phyloP scores from a whole-genome alignment of 2,113 vertebrate species.

The Callipepla californica region DNA sequence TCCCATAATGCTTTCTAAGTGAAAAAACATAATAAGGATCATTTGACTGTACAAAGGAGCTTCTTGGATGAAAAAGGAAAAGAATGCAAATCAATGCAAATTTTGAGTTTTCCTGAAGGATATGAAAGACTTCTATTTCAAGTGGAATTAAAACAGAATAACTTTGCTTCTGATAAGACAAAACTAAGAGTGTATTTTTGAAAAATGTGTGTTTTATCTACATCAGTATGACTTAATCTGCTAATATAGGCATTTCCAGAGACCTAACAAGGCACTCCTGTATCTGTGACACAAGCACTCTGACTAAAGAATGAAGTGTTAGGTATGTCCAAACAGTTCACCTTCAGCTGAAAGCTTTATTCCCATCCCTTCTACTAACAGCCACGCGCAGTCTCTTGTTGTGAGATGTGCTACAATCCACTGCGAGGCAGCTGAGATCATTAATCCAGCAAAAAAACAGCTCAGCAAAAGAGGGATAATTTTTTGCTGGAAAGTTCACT shows the following conservation, averaged over 20 bases:
- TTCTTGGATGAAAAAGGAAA: not conserved
- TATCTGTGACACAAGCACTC: not conserved
- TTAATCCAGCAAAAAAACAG: constrained; percentile 45
- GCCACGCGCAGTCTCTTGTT: not conserved
- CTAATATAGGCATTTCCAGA: not conserved
- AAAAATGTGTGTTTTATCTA: not conserved
- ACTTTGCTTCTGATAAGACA: not conserved
- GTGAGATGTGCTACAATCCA: not conserved
- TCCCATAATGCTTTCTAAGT: not conserved
- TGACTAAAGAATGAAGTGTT: not conserved
- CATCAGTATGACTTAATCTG: not conserved
- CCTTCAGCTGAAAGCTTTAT: not conserved
- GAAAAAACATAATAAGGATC: accelerated
- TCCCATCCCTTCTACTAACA: not conserved
- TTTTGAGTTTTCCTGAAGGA: not conserved
- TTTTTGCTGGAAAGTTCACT: constrained; percentile 49
- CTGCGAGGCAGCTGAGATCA: not conserved
- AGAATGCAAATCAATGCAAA: not conserved
- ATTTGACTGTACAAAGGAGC: not conserved
- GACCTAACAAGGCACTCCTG: not conserved
- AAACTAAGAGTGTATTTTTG: not conserved
- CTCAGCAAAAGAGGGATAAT: constrained; percentile 29
- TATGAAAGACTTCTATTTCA: not conserved
- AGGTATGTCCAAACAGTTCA: not conserved
- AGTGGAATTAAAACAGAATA: not conserved